These are phyloP conservation scores for Ranitomeya imitator DNA, from an alignment of 2,113 vertebrate species.

Conservation along the genomic window DNA sequence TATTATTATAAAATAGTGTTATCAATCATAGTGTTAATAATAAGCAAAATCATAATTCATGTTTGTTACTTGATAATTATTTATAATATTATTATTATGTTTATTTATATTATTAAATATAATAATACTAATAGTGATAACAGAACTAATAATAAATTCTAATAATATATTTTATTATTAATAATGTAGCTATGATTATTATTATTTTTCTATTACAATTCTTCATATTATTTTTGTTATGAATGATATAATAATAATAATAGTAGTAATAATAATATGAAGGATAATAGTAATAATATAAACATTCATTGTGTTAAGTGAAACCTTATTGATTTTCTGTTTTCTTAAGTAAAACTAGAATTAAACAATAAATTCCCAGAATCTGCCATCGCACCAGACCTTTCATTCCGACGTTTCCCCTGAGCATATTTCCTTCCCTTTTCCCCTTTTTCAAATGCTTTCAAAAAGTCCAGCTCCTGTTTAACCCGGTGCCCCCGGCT, in stretches of 20 bases:
- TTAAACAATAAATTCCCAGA: background rate
- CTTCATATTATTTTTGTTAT: too few relatives aligned
- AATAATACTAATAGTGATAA: background rate
- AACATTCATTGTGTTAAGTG: background rate
- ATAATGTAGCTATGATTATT: too few relatives aligned
- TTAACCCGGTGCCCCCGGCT: slow-evolving; percentile 32
- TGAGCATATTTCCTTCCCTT: slow-evolving; percentile 32
- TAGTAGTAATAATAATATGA: background rate
- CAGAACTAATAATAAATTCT: background rate
- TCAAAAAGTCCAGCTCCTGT: slow-evolving; percentile 29
- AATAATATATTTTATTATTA: background rate
- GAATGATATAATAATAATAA: background rate
- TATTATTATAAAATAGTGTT: too few relatives aligned
- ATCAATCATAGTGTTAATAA: too few relatives aligned
- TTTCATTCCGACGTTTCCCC: slow-evolving; percentile 18
- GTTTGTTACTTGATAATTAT: too few relatives aligned
- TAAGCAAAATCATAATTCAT: too few relatives aligned
- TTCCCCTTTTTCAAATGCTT: slow-evolving; percentile 34
- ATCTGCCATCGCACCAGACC: background rate
- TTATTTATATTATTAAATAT: background rate
- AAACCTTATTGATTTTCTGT: slow-evolving; percentile 8
- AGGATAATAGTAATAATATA: background rate
- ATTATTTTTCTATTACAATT: too few relatives aligned
- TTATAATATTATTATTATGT: too few relatives aligned
- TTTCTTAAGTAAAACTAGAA: slow-evolving; percentile 1